Conservation (phyloP, 2,113 vertebrate species). For the Cricetomys ansorgei region DNA sequence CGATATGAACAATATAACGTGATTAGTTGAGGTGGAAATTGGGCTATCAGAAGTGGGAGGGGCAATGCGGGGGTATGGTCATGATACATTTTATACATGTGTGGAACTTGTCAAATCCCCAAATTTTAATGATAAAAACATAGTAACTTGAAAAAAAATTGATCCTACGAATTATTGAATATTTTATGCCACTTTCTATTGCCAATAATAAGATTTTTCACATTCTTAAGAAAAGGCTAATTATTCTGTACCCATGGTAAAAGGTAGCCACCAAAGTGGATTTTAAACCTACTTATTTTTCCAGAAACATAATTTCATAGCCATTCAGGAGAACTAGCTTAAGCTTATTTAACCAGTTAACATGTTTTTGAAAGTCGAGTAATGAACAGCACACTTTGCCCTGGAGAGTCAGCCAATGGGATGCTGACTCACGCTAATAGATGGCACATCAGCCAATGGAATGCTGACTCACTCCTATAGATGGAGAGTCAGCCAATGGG, state of each 20-base stretch:
- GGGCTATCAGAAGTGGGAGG: background rate
- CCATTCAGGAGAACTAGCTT: background rate
- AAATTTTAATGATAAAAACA: background rate
- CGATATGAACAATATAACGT: no score
- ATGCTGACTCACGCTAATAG: no score
- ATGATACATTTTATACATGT: no score
- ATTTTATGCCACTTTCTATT: constrained; percentile 55
- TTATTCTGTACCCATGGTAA: constrained; percentile 20
- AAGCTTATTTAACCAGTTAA: background rate
- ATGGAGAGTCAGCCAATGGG: no score
- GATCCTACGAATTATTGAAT: constrained; percentile 3
- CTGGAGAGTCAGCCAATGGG: background rate
- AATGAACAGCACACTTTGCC: background rate
- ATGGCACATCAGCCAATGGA: no score
- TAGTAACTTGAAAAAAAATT: background rate
- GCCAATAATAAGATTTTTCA: background rate
- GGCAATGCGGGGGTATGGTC: background rate
- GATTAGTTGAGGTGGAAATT: background rate
- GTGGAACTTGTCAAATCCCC: background rate
- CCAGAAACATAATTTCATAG: background rate
- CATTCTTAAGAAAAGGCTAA: background rate
- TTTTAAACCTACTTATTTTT: constrained; percentile 30
- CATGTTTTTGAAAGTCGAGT: background rate
- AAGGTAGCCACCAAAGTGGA: background rate
- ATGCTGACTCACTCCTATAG: no score